phyloP scores from a whole-genome alignment of 2,113 vertebrate species.

The Sylvia atricapilla region DNA sequence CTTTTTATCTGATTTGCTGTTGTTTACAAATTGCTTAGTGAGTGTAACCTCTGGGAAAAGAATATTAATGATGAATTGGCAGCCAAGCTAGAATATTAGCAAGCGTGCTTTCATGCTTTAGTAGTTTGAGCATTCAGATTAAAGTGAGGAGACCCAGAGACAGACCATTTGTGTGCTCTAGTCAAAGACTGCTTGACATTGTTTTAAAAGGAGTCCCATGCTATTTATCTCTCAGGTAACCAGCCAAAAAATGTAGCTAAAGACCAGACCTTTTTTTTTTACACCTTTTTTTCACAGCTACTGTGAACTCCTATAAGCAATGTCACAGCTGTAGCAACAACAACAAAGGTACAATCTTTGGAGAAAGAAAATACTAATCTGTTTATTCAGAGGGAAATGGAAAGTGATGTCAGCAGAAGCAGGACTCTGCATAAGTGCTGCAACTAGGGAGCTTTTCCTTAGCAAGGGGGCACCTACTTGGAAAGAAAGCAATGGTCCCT shows the following conservation, averaged over 20 bases:
- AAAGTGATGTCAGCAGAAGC: neutral
- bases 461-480: neutral
- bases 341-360: neutral
- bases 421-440: neutral
- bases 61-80: neutral
- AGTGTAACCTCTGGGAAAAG: neutral
- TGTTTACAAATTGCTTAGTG: conserved; percentile 3
- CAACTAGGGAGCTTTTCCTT: neutral
- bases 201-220: neutral
- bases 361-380: neutral
- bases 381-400: neutral
- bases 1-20: neutral
- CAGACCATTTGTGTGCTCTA: neutral
- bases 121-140: neutral
- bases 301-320: neutral
- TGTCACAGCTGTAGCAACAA: neutral
- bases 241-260: neutral
- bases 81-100: neutral
- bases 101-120: neutral
- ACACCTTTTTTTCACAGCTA: neutral
- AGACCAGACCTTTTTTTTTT: neutral
- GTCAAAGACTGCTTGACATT: neutral
- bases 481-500: neutral
- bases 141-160: neutral
- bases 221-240: neutral